Conservation (phyloP, 2,888 invertebrate genomes). For the Drosophila antonietae region DNA sequence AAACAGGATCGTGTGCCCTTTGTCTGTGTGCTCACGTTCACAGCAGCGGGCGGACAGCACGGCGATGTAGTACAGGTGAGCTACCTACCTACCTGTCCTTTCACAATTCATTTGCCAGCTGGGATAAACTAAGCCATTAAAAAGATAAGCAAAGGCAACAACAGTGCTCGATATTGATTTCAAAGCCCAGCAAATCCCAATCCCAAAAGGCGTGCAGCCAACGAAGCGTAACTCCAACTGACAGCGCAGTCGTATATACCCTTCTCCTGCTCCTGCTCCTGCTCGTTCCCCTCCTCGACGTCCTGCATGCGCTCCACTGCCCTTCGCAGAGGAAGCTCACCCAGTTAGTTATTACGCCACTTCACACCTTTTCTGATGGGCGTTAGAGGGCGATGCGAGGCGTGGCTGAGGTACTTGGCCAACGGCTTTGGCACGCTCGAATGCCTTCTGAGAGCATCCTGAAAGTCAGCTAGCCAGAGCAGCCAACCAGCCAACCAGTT, state of each 20-base stretch:
- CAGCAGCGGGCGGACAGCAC: conserved; percentile 91
- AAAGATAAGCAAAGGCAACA: conserved; percentile 62
- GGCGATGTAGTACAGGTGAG: conserved; percentile 95
- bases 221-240: conserved; percentile 61
- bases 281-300: background rate
- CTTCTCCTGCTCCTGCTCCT: background rate
- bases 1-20: conserved; percentile 94
- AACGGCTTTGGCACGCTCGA: conserved; percentile 68
- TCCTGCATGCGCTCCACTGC: background rate
- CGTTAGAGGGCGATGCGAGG: background rate
- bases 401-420: conserved; percentile 27
- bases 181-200: conserved; percentile 73
- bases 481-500: conserved; percentile 41
- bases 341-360: conserved; percentile 74
- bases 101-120: conserved; percentile 71
- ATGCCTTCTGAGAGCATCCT: conserved; percentile 65
- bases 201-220: conserved; percentile 45
- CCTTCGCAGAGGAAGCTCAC: conserved; percentile 31
- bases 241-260: conserved; percentile 32
- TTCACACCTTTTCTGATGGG: conserved; percentile 62
- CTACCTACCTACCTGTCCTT: conserved; percentile 13
- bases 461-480: conserved; percentile 32
- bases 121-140: conserved; percentile 76
- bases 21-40: conserved; percentile 94
- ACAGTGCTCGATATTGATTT: conserved; percentile 68